Evolutionary conservation across 2,888 invertebrate species (phyloP), one percentile per base, ranked within the genome.

Genomic region (Oscheius onirici): DNA sequence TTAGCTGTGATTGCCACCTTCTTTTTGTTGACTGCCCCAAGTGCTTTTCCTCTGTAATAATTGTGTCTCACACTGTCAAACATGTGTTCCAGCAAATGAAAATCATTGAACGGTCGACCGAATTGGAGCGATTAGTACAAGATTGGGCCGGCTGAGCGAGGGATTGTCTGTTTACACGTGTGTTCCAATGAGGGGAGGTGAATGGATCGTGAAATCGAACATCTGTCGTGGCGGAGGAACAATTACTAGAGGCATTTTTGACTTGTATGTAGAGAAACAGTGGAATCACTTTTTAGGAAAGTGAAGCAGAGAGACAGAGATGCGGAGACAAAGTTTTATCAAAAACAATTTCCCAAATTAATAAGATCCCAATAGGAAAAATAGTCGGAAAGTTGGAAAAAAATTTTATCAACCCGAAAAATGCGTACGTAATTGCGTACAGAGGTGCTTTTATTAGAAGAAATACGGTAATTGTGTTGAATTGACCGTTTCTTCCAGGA

Each of bases 151-250:
- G 34, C 34, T 34, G 34, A 34, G 34, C 34, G 34, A 22, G 10
- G 8, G 49, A 49, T 49, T 22, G 49, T 17, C 20, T 60, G 63
- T 63, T 63, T 63, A 63, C 63, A 63, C 34, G 63, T 63, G 49
- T 46, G 26, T 34, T 34, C 34, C 34, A 3, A 34, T 8, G 8
- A 6, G 34, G 34, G 34, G 26, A 17, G 17, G 49, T n/a, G 63
- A 63, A 63, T 49, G 63, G 34, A 63, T 49, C 63, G 63, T 63
- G 63, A 63, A 63, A 63, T 63, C 63, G 63, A 63, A 63, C 63
- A 63, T 63, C 63, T 63, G 63, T 63, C 26, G 40, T 22, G 52
- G 13, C 43, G 43, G 40, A 40, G 41, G 41, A 41, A 58, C 10
- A 58, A 34, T 34, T 34, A 34, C 34, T 8, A 6, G 0, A 10